Evolutionary conservation across 2,797 vertebrate species (phyloP).

Genomic region (Lacerta bilineata): DNA sequence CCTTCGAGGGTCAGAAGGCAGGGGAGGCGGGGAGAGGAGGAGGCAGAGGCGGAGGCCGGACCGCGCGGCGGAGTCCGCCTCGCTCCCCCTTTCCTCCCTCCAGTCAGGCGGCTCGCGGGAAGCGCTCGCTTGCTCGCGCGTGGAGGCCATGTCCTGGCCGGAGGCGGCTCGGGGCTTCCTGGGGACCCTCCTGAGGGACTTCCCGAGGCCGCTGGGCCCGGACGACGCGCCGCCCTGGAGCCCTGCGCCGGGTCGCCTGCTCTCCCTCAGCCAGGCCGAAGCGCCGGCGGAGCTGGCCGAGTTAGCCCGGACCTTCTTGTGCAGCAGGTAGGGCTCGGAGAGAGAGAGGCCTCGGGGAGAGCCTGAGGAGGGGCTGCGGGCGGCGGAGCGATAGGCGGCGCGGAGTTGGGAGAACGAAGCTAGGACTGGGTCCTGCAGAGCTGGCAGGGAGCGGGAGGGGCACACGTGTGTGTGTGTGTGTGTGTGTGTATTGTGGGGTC

Average conservation of each 20-base stretch:
- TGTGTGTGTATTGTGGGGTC: too few relatives aligned
- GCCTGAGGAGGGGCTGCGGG: too few relatives aligned
- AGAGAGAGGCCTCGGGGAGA: not conserved
- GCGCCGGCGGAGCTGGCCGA: conserved; percentile 87
- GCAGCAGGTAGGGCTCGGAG: conserved; percentile 80
- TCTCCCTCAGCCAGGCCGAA: conserved; percentile 82
- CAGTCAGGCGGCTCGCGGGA: too few relatives aligned
- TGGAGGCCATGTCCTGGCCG: conserved; percentile 66
- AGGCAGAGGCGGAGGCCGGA: not conserved
- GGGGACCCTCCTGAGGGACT: conserved; percentile 81
- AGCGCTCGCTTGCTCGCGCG: conserved; percentile 25
- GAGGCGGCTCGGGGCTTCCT: conserved; percentile 75
- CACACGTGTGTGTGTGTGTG: too few relatives aligned
- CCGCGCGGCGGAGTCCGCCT: not conserved
- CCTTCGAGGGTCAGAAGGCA: not conserved
- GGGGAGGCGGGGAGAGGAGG: not conserved
- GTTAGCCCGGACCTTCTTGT: conserved; percentile 82
- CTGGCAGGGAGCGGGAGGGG: too few relatives aligned
- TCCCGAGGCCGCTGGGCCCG: conserved; percentile 80
- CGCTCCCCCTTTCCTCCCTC: not conserved
- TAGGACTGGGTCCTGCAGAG: too few relatives aligned
- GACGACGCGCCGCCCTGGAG: conserved; percentile 80
- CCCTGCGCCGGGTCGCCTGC: conserved; percentile 73
- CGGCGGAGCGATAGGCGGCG: not conserved
- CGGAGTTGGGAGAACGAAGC: too few relatives aligned